Evolutionary conservation across 2,888 invertebrate species (phyloP).

Genomic region (Chelonus formosanus): DNA sequence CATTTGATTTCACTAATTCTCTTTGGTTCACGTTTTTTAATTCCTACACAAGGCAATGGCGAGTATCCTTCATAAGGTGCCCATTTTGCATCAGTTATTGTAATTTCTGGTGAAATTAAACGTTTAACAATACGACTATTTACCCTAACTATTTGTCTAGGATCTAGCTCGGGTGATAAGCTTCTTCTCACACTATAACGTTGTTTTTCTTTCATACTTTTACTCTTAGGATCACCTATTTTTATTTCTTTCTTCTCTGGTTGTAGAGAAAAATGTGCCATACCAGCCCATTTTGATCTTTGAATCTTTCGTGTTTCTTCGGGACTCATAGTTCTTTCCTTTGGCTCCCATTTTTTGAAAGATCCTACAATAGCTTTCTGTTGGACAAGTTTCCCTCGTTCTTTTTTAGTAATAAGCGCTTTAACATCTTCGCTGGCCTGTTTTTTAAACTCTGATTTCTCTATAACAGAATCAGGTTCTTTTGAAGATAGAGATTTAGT

Average conservation of each 20-base stretch:
- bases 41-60: conserved; percentile 58
- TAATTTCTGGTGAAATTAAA: conserved; percentile 59
- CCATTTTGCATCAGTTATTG: conserved; percentile 57
- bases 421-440: conserved; percentile 49
- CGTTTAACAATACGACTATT: conserved; percentile 56
- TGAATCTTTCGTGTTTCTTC: conserved; percentile 46
- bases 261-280: conserved; percentile 60
- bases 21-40: conserved; percentile 57
- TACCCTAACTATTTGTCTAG: conserved; percentile 50
- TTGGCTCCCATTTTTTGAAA: conserved; percentile 47
- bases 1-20: conserved; percentile 59
- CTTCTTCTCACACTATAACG: conserved; percentile 60
- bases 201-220: conserved; percentile 58
- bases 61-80: conserved; percentile 60
- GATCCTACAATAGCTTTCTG: conserved; percentile 43
- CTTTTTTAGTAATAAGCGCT: conserved; percentile 37
- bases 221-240: conserved; percentile 55
- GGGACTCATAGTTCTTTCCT: conserved; percentile 50
- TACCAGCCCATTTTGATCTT: conserved; percentile 58
- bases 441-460: conserved; percentile 53
- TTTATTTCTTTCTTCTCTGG: conserved; percentile 53
- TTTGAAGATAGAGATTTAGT: conserved; percentile 50
- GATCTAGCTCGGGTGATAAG: conserved; percentile 61
- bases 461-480: conserved; percentile 39
- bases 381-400: conserved; percentile 41